Base-by-base conservation (phyloP, 2,113 vertebrate genomes). In the Dipodomys spectabilis region DNA sequence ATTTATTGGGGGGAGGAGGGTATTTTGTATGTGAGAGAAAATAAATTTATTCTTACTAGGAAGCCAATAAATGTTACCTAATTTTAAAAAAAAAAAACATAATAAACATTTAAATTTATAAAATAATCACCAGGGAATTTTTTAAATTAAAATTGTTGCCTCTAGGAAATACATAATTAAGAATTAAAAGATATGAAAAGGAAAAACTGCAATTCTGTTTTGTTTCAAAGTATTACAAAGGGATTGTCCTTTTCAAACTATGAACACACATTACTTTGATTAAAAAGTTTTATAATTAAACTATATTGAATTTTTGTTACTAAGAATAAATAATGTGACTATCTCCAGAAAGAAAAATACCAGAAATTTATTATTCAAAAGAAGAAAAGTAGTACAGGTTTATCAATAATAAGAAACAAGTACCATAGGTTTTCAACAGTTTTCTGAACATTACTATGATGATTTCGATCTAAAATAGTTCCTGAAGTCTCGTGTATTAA, bases 281-380 rank as follows among this genome's bases (percentile, higher is more conserved):
- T 15, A 18, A 57, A 86, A 68, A 16, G 25, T 75, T 82, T 84
- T 86, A 94, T 88, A 88, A 77, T 68, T 57, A 79, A 49, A 85
- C 60, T 57, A 57, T 57, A 57, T 18, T 91, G 81, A 23, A 68
- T 19, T 92, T 92, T 77, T 82, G 8, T 39, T 88, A 88, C 23
- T 32, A 81, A 91, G 19, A 92, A 92, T 32, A 86, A 93, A 9
- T 23, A 88, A 85, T 71, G 3, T 69, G 27, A 93, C 45, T 87
- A 91, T 73, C 27, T 89, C 27, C 30, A 67, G 20, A 27, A 49
- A 49, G 49, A 49, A 49, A 49, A 49, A 49, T 49, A 1, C 27
- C 65, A 65, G 20, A 67, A 7, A 9, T 68, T 35, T n/a, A 35
- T 15, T 81, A 39, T 81, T 64, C n/a, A 35, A 23, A 64, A 82